phyloP scores from a whole-genome alignment of 2,888 invertebrate genomes.

The Eledone cirrhosa region DNA sequence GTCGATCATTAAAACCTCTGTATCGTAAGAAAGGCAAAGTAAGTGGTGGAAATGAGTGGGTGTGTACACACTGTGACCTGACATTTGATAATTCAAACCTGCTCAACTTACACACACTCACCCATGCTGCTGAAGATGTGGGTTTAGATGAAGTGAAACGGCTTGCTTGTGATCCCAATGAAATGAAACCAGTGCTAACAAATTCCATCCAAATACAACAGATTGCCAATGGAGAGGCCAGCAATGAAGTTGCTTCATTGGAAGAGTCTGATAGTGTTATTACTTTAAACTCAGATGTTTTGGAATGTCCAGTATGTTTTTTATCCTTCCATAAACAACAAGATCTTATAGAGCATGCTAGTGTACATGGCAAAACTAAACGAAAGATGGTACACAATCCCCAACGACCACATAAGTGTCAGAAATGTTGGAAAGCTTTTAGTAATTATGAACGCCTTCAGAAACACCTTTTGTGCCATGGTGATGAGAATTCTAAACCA shows the following conservation, averaged over 20 bases:
- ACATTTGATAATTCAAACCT: conserved; percentile 67
- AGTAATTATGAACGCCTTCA: conserved; percentile 73
- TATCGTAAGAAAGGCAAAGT: conserved; percentile 60
- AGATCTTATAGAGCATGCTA: conserved; percentile 69
- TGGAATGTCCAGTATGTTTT: conserved; percentile 65
- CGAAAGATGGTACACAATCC: conserved; percentile 45
- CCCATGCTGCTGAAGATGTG: conserved; percentile 68
- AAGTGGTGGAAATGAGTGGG: conserved; percentile 58
- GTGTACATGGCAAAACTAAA: conserved; percentile 53
- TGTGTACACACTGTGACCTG: conserved; percentile 66
- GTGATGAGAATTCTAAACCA: conserved; percentile 74
- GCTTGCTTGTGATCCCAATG: conserved; percentile 24
- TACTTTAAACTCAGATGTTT: conserved; percentile 35
- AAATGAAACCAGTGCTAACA: neutral
- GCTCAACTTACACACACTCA: conserved; percentile 70
- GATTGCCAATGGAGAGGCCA: neutral
- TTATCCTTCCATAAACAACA: conserved; percentile 62
- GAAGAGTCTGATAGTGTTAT: conserved; percentile 33
- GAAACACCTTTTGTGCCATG: conserved; percentile 76
- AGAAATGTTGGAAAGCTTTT: conserved; percentile 75
- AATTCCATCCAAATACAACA: neutral
- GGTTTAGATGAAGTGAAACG: conserved; percentile 54
- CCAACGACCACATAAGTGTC: conserved; percentile 72
- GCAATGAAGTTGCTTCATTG: conserved; percentile 2
- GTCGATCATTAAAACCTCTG: conserved; percentile 58